A percentile compares a stretch with the other conserved stretches of the same genome.
Conservation (phyloP, 2,113 vertebrate species). For the Tiliqua scincoides region DNA sequence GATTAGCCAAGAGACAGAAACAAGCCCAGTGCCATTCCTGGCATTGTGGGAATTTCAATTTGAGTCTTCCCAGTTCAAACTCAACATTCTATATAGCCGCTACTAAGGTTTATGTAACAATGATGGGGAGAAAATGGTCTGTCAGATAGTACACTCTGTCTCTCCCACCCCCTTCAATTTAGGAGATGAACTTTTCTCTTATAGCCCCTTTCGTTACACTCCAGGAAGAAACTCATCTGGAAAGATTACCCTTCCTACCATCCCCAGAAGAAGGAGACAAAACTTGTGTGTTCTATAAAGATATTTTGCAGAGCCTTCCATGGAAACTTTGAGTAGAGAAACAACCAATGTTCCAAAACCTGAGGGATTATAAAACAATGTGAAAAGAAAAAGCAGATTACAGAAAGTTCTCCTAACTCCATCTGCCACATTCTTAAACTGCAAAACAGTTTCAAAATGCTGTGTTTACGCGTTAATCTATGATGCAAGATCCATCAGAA, state of each 20-base stretch:
- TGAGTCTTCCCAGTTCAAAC: background rate
- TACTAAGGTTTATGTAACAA: background rate
- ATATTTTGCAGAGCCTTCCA: background rate
- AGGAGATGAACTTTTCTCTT: background rate
- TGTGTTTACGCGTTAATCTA: background rate
- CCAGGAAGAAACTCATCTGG: background rate
- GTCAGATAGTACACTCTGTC: too few relatives aligned
- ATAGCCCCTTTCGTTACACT: background rate
- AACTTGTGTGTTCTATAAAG: background rate
- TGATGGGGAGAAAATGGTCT: background rate
- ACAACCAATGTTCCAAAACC: background rate
- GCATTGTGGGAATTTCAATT: background rate
- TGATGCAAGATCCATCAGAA: background rate
- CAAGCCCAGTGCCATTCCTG: background rate
- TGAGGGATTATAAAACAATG: fast-evolving
- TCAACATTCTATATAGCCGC: background rate
- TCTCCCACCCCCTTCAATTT: background rate
- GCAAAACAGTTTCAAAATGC: background rate
- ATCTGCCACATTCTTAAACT: background rate
- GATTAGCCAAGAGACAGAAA: background rate
- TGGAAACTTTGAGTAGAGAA: background rate
- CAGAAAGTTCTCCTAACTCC: background rate
- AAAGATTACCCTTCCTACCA: background rate
- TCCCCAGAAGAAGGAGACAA: background rate
- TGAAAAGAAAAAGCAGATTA: background rate